Evolutionary conservation across 2,113 vertebrate species (phyloP).

Genomic region (Galeopterus variegatus): DNA sequence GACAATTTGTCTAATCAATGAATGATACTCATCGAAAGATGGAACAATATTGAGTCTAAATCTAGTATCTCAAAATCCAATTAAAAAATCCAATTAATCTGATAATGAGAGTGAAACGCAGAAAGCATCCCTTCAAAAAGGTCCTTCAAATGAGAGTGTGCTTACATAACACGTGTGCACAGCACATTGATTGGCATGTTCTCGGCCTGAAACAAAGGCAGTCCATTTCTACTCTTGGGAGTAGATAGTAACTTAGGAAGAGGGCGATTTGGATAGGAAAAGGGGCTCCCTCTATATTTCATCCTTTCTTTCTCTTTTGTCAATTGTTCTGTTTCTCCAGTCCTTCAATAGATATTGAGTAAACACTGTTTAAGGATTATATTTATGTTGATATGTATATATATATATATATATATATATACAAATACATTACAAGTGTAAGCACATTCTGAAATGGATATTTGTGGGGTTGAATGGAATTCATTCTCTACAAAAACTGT

Average conservation of each 20-base stretch:
- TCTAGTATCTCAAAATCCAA: constrained; percentile 63
- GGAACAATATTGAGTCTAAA: constrained; percentile 17
- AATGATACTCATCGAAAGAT: neutral
- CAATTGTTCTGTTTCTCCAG: neutral
- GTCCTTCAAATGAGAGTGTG: neutral
- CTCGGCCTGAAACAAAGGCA: neutral
- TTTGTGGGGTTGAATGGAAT: neutral
- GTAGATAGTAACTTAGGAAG: neutral
- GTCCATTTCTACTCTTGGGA: neutral
- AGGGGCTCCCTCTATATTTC: neutral
- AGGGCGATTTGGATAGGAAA: neutral
- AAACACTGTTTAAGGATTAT: neutral
- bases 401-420: neutral
- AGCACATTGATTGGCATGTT: neutral
- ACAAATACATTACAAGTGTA: neutral
- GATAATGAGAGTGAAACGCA: constrained; percentile 1
- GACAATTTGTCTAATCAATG: constrained; percentile 42
- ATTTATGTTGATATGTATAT: neutral
- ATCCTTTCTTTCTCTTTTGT: neutral
- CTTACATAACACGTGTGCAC: neutral
- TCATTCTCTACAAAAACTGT: neutral
- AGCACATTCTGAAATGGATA: neutral
- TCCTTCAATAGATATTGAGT: neutral
- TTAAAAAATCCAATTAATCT: constrained; percentile 40
- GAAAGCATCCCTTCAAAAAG: neutral